Base-by-base conservation (phyloP, 2,113 vertebrate species). In the Coptodon rendalli region DNA sequence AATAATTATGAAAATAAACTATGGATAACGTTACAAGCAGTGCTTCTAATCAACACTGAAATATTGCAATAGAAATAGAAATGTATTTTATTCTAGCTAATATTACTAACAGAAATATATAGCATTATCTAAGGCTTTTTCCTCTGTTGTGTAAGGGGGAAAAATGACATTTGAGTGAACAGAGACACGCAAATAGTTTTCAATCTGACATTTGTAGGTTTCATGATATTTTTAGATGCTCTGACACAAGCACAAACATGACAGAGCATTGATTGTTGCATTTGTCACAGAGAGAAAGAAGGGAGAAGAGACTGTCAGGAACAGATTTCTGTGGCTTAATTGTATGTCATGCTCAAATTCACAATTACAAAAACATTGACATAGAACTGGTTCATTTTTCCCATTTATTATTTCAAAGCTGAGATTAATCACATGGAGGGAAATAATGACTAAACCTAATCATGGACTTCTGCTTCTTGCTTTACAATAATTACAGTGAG, bases 361-460 rank as follows among this genome's bases (percentile, higher is more conserved):
- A 92, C 93, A 94, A 92, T 95, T 96, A 93, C 91, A 91, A 93
- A 95, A 76, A 89, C 91, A 56, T 24, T 80, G 89, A 89, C 94
- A 91, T 91, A 82, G 89, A 94, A 91, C 92, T 87, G 89, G 63
- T 94, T 93, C 84, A 89, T 95, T 96, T 95, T 92, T 85, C 84
- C 83, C 94, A 95, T 93, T 93, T 95, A 96, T 96, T 95, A 96
- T 95, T 95, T 95, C 90, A 93, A 91, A 95, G 90, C 92, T 86
- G 90, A 92, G 94, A 94, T 94, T 94, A 95, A 96, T 95, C 94
- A 95, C 94, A 94, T 81, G 83, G 83, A 87, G 92, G 84, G 88
- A 93, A 95, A 95, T 96, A 96, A 96, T 94, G 93, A 95, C 93
- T 94, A 93, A 92, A 95, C 91, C 94, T 95, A 96, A 96, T 96